Evolutionary conservation across 2,797 vertebrate genomes (phyloP), one percentile per base, ranked within the genome.

Genomic region (Chanos chanos): DNA sequence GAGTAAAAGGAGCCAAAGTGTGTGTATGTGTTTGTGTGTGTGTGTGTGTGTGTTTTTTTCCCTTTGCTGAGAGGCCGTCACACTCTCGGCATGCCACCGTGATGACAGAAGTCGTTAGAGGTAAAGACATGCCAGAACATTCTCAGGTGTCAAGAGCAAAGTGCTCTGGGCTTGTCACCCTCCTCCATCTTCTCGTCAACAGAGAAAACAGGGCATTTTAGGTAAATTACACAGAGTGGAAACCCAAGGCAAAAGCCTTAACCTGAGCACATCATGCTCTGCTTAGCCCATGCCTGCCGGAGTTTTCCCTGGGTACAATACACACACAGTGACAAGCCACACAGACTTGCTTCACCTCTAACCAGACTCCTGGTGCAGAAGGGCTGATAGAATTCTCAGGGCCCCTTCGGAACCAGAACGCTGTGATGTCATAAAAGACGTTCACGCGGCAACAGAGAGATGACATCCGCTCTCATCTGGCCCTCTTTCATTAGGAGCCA

Each of bases 51-150:
- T 61, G 19, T 61, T 13, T 24, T 56, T 43, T 27, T 3, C 30
- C n/a, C n/a, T n/a, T n/a, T n/a, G n/a, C n/a, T n/a, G n/a, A n/a
- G 7, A 36, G 9, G 22, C 9, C 41, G 3, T 16, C n/a, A 64
- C 50, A 58, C 30, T 45, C 31, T 57, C 64, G 66, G 75, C 64
- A 18, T 34, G 33, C 27, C 18, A 30, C 19, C 25, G 12, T 22
- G 48, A 41, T 61, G 57, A 68, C 56, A 61, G 65, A 61, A 24
- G 4, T 34, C 49, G 58, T 72, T 72, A 65, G 63, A 58, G 30
- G 31, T 34, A 55, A 60, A 50, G 28, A 40, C 33, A 19, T 40
- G 49, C 24, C 43, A 53, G 45, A 44, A 16, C 61, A 53, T 48
- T 57, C 34, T 37, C 62, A 55, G 47, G 54, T 69, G 60, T 49